Conservation (phyloP, 2,113 vertebrate species). For the Saccopteryx leptura region DNA sequence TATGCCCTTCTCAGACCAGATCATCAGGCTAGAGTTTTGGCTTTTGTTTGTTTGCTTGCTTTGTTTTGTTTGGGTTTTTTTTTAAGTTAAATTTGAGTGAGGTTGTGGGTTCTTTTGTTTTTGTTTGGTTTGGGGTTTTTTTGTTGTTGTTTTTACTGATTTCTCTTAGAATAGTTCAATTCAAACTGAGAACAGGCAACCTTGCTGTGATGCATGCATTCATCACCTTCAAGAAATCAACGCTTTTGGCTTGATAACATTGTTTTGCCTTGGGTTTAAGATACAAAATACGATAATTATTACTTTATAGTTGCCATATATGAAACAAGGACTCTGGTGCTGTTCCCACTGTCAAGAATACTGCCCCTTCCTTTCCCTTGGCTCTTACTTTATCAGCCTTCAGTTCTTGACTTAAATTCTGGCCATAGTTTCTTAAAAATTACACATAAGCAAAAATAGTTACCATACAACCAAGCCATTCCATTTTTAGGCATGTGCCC, state of each 20-base stretch:
- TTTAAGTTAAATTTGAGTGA: background rate
- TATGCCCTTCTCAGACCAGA: background rate
- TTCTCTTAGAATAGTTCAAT: constrained; percentile 26
- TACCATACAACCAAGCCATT: background rate
- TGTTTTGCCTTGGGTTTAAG: constrained; percentile 31
- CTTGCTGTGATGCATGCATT: background rate
- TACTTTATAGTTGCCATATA: constrained; percentile 3
- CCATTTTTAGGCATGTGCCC: background rate
- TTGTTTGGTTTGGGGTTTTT: background rate
- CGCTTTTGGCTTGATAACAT: constrained; percentile 23
- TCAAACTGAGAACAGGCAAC: background rate
- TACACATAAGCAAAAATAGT: constrained; percentile 39
- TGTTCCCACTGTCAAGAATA: background rate
- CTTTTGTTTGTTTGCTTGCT: background rate
- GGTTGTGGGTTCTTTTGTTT: background rate
- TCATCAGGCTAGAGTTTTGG: background rate
- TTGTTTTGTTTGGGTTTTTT: background rate
- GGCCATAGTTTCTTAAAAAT: constrained; percentile 51
- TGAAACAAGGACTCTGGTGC: background rate
- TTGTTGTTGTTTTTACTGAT: background rate
- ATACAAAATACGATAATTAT: constrained; percentile 15
- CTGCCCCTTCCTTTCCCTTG: background rate
- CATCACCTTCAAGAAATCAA: constrained; percentile 49
- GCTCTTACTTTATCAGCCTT: background rate
- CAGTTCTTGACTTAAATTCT: constrained; percentile 39